A percentile compares a stretch with the other conserved stretches of the same genome.
phyloP scores from a whole-genome alignment of 2,888 invertebrate genomes.

The Zygothrica quintamaculata region DNA sequence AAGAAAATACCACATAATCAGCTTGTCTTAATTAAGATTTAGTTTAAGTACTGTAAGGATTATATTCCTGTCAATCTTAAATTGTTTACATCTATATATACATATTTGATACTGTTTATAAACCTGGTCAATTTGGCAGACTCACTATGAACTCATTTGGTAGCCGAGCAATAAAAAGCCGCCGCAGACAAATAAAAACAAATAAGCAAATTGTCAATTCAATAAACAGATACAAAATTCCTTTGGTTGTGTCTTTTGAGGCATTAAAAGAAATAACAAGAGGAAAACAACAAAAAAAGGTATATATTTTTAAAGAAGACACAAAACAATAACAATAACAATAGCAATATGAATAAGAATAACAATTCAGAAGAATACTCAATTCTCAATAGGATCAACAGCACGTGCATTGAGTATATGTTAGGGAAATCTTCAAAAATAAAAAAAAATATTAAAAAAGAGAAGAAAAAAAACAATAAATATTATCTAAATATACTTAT shows the following conservation, averaged over 20 bases:
- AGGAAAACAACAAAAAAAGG: conserved; percentile 7
- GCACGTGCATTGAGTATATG: conserved; percentile 62
- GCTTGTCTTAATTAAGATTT: too few species aligned
- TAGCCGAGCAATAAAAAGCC: conserved; percentile 25
- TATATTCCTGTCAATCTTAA: too few species aligned
- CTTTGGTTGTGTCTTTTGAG: conserved; percentile 1
- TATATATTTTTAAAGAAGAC: conserved; percentile 16
- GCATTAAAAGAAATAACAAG: conserved; percentile 4
- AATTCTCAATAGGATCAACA: conserved; percentile 44
- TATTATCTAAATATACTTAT: conserved; percentile 9
- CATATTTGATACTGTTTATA: too few species aligned
- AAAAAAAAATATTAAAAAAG: background rate
- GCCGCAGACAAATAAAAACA: conserved; percentile 31
- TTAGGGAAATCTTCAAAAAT: background rate
- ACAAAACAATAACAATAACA: conserved; percentile 20
- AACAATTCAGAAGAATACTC: conserved; percentile 46
- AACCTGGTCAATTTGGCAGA: background rate
- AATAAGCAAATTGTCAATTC: conserved; percentile 49
- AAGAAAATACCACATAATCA: too few species aligned
- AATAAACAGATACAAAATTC: conserved; percentile 34
- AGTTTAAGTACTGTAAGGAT: too few species aligned
- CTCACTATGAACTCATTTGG: conserved; percentile 12
- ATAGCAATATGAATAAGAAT: conserved; percentile 47
- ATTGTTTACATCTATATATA: too few species aligned
- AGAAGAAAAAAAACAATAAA: conserved; percentile 4